Conservation (phyloP, 2,888 invertebrate genomes). For the Cerastis rubricosa region DNA sequence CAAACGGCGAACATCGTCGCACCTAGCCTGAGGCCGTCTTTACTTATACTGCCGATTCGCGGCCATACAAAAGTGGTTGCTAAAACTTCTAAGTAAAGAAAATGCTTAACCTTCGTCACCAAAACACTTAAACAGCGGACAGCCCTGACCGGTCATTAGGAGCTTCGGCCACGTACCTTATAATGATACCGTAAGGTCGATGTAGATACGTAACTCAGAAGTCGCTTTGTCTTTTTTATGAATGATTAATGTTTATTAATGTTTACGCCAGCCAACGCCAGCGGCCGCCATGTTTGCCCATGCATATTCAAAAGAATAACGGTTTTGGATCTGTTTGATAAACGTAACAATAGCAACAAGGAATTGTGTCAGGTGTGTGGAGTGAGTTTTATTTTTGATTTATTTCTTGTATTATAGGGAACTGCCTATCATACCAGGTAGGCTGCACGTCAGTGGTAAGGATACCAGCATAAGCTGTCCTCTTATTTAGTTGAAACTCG, state of each 20-base stretch:
- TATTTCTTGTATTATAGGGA: neutral
- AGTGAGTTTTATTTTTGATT: constrained; percentile 8
- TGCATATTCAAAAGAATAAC: constrained; percentile 83
- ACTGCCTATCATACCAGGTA: neutral
- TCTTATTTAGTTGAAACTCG: neutral
- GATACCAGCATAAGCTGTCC: neutral
- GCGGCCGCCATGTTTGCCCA: constrained; percentile 76
- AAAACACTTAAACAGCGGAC: constrained; percentile 26
- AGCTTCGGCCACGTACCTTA: constrained; percentile 77
- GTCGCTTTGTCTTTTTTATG: constrained; percentile 90
- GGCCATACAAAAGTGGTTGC: neutral
- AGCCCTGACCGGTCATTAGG: constrained; percentile 77
- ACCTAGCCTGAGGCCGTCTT: neutral
- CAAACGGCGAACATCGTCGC: neutral
- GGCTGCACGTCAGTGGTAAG: neutral
- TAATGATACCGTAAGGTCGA: constrained; percentile 83
- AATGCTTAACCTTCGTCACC: neutral
- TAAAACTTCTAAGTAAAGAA: neutral
- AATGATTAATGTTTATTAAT: constrained; percentile 86
- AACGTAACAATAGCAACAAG: constrained; percentile 68
- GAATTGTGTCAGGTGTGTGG: constrained; percentile 30
- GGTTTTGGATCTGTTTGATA: constrained; percentile 69
- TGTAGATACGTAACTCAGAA: constrained; percentile 83
- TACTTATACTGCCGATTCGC: neutral
- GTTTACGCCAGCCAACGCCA: constrained; percentile 67